Evolutionary conservation across 2,113 vertebrate species (phyloP).

Genomic region (Odontophorus gujanensis): DNA sequence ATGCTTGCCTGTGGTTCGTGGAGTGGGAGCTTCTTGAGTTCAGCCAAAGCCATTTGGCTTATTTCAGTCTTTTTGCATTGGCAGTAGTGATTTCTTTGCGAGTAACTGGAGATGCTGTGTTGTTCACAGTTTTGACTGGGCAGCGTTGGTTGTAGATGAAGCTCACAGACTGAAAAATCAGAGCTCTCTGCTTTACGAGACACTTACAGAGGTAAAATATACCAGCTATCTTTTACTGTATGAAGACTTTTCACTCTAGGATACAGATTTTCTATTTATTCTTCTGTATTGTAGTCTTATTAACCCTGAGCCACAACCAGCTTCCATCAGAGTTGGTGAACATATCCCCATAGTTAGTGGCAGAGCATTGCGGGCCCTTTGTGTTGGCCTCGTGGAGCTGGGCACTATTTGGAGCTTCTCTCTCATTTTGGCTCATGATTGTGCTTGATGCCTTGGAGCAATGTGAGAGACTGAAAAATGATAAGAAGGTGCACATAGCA

Average conservation of each 20-base stretch:
- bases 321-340: background rate
- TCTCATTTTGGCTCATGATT: background rate
- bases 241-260: background rate
- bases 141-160: conserved; percentile 89
- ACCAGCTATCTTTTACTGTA: background rate
- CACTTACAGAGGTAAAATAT: conserved; percentile 84
- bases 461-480: background rate
- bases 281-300: background rate
- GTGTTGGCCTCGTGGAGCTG: background rate
- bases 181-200: conserved; percentile 85
- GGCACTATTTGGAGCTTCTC: background rate
- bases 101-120: background rate
- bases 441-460: background rate
- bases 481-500: background rate
- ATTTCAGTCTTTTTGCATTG: background rate
- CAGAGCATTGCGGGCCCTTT: background rate
- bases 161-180: conserved; percentile 94
- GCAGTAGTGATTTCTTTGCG: background rate
- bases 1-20: background rate
- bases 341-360: background rate
- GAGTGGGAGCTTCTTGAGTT: background rate
- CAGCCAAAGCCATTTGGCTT: background rate
- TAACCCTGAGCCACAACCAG: background rate
- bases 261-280: background rate
- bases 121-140: conserved; percentile 77